These are phyloP conservation scores for Monoplex corrugatus DNA, from an alignment of 2,888 invertebrate species.

Conservation along the genomic window DNA sequence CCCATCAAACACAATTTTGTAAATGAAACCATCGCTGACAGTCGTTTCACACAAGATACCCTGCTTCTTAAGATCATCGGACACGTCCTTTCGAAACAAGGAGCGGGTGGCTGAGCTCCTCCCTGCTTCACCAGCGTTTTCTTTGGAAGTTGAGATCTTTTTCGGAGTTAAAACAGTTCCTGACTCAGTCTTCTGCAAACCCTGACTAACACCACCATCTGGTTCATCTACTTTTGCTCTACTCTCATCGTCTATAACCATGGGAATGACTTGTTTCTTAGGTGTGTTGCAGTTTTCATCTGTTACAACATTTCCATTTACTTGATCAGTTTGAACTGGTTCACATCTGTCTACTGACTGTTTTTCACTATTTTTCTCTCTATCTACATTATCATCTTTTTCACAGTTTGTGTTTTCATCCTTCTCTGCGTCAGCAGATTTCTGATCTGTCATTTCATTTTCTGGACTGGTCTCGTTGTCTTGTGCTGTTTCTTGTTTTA, in stretches of 20 bases:
- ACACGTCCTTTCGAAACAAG: slow-evolving; percentile 19
- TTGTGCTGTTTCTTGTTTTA: neutral
- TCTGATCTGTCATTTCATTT: neutral
- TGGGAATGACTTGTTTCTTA: neutral
- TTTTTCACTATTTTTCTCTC: neutral
- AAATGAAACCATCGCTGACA: slow-evolving; percentile 72
- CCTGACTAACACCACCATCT: neutral
- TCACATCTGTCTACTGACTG: neutral
- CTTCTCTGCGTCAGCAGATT: neutral
- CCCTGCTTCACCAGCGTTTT: neutral
- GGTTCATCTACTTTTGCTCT: slow-evolving; percentile 12
- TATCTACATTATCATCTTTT: neutral
- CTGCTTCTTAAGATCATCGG: slow-evolving; percentile 41
- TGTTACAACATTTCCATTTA: neutral
- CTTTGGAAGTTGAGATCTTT: slow-evolving; percentile 7
- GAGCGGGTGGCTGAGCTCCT: neutral
- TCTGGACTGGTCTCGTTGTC: neutral
- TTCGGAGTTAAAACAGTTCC: slow-evolving; percentile 21
- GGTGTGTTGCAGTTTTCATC: slow-evolving; percentile 43
- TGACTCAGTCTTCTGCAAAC: neutral
- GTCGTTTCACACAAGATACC: slow-evolving; percentile 55
- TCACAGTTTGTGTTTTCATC: neutral
- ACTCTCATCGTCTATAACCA: neutral
- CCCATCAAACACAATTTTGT: slow-evolving; percentile 71
- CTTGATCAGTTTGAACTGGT: neutral